Conservation (phyloP, 2,113 vertebrate species). For the Daubentonia madagascariensis region DNA sequence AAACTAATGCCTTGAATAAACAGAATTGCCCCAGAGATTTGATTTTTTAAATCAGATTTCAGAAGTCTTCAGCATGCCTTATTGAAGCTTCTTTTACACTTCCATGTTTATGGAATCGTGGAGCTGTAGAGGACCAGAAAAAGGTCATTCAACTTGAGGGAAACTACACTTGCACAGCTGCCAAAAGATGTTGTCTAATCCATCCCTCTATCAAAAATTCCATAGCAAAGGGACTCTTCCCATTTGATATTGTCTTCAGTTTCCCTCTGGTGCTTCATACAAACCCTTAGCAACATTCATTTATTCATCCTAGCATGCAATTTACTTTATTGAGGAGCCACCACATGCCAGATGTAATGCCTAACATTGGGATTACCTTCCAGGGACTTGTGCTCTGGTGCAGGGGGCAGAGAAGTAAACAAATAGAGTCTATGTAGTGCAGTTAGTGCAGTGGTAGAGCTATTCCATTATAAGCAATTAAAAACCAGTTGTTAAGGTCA, state of each 20-base stretch:
- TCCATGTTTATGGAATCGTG: not conserved
- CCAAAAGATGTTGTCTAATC: not conserved
- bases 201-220: not conserved
- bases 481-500: not conserved
- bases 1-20: not conserved
- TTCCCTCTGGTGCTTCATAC: not conserved
- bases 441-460: not conserved
- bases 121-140: not conserved
- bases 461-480: not conserved
- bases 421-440: fast-evolving
- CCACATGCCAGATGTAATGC: not conserved
- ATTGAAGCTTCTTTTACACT: not conserved
- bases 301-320: not conserved
- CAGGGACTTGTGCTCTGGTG: fast-evolving
- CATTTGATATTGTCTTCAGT: not conserved
- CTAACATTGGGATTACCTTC: not conserved
- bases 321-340: not conserved
- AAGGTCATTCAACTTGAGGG: not conserved
- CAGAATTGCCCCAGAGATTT: not conserved
- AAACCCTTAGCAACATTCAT: not conserved
- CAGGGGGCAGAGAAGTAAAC: not conserved
- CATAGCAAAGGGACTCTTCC: not conserved
- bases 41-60: not conserved
- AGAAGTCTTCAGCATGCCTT: not conserved
- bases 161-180: not conserved